Conservation (phyloP, 1,140 invertebrate genomes). For the Orius insidiosus region DNA sequence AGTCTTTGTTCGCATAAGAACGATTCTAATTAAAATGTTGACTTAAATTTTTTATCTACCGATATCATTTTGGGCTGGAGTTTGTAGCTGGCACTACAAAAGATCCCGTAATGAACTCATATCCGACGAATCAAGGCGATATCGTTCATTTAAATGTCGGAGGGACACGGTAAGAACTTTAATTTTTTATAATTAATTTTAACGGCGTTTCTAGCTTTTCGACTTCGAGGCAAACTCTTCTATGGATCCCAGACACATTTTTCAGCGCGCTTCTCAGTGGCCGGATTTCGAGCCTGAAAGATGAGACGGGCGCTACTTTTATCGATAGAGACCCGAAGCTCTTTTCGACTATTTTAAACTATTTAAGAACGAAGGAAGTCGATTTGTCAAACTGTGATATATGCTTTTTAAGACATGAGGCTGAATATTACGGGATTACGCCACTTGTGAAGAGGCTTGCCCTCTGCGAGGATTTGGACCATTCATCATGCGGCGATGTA, state of each 20-base stretch:
- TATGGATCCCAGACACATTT: conserved; percentile 81
- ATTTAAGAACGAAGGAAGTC: conserved; percentile 80
- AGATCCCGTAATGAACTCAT: conserved; percentile 9
- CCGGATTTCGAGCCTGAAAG: conserved; percentile 70
- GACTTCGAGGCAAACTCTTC: conserved; percentile 85
- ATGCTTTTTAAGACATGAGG: conserved; percentile 73
- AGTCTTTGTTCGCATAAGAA: too few relatives aligned
- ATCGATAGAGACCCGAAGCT: conserved; percentile 91
- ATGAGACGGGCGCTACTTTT: conserved; percentile 91
- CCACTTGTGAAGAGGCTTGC: conserved; percentile 79
- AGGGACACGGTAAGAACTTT: conserved; percentile 45
- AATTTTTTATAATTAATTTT: conserved; percentile 1
- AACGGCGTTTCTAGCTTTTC: conserved; percentile 55
- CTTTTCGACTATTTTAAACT: conserved; percentile 86
- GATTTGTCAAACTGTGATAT: conserved; percentile 68
- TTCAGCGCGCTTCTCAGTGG: conserved; percentile 83
- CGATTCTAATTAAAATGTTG: too few relatives aligned
- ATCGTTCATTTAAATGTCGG: conserved; percentile 69
- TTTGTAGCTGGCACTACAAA: background rate
- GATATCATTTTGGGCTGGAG: too few relatives aligned
- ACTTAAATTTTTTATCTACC: too few relatives aligned
- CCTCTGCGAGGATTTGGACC: conserved; percentile 85
- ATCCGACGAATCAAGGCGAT: conserved; percentile 33
- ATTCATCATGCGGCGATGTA: conserved; percentile 93
- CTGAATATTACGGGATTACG: conserved; percentile 92